These are phyloP conservation scores for Callionymus lyra DNA, from an alignment of 2,113 vertebrate species.

Conservation along the genomic window DNA sequence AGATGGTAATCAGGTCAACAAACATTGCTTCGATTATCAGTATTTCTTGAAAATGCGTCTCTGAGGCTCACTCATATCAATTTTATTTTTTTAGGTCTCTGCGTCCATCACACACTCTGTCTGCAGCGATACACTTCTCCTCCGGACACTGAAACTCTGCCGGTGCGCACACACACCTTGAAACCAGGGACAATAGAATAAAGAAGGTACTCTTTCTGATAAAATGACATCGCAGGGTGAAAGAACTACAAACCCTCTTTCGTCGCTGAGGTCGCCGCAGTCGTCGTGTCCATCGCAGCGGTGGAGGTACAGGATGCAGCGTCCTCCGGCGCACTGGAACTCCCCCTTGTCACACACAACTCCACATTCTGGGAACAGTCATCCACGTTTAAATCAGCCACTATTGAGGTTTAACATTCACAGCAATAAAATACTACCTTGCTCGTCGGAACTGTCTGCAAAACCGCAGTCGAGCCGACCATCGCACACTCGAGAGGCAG, in stretches of 20 bases:
- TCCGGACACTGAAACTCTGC: constrained; percentile 74
- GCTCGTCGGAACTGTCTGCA: constrained; percentile 71
- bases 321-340: constrained; percentile 69
- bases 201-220: neutral
- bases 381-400: neutral
- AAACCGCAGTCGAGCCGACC: constrained; percentile 73
- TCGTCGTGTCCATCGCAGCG: constrained; percentile 79
- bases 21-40: no score
- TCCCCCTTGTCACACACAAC: constrained; percentile 67
- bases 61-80: no score
- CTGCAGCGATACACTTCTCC: constrained; percentile 55
- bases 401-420: neutral
- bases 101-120: constrained; percentile 70
- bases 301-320: constrained; percentile 69
- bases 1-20: no score
- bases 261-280: constrained; percentile 81
- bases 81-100: constrained; percentile 48
- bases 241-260: constrained; percentile 56
- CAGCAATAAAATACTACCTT: constrained; percentile 36
- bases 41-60: no score
- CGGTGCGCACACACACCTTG: constrained; percentile 58
- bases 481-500: constrained; percentile 55
- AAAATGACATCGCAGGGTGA: neutral
- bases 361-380: constrained; percentile 67
- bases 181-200: neutral